Percentiles rank a stretch among this genome's conserved stretches.
Conservation (phyloP, 2,888 invertebrate genomes). For the Bombylius major region DNA sequence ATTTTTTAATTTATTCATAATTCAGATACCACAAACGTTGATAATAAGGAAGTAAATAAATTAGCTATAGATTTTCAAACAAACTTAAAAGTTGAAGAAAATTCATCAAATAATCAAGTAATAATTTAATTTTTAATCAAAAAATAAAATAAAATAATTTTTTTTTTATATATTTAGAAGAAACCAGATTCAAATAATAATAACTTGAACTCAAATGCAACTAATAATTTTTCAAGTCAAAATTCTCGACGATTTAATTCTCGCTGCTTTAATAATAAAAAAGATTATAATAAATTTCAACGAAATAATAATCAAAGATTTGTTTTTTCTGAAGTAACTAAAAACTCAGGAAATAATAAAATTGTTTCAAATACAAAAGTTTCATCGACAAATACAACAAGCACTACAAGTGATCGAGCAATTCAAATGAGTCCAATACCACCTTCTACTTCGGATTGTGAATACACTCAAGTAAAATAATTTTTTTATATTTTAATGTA, state of each 20-base stretch:
- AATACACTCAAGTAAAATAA: too few relatives aligned
- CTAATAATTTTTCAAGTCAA: neutral
- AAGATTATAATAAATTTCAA: conserved; percentile 12
- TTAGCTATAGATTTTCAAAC: conserved; percentile 4
- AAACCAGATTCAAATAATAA: neutral
- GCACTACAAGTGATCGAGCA: too few relatives aligned
- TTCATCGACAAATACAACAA: too few relatives aligned
- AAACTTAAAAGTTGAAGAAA: conserved; percentile 8
- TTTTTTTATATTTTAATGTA: neutral
- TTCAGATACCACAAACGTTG: neutral
- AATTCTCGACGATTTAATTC: conserved; percentile 18
- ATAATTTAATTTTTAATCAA: neutral
- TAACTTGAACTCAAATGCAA: neutral
- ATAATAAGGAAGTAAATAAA: conserved; percentile 3
- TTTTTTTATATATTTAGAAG: neutral
- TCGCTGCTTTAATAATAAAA: conserved; percentile 23
- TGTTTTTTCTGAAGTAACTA: too few relatives aligned
- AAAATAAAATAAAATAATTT: neutral
- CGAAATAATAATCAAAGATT: too few relatives aligned
- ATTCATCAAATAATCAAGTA: neutral
- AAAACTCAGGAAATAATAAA: too few relatives aligned
- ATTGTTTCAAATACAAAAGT: too few relatives aligned
- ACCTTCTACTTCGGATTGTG: too few relatives aligned
- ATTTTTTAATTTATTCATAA: neutral
- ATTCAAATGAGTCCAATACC: too few relatives aligned